Evolutionary conservation across 2,797 vertebrate species (phyloP).

Genomic region (Darevskia nairensis): DNA sequence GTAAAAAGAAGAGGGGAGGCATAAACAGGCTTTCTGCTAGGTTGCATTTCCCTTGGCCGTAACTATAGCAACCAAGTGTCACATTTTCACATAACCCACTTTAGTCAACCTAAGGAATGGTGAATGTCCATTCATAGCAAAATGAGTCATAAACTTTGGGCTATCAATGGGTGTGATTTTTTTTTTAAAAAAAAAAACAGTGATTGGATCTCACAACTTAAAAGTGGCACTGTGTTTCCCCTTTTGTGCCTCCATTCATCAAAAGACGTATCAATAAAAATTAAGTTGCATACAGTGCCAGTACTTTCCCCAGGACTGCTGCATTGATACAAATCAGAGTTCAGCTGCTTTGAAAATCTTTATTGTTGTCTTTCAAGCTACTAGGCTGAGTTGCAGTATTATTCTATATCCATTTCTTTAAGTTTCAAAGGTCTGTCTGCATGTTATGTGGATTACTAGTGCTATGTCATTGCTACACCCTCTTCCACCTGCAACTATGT

Average conservation of each 20-base stretch:
- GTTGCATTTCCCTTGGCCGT: slow-evolving; percentile 11
- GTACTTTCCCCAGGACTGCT: too few species aligned
- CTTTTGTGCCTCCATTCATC: too few species aligned
- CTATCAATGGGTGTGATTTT: neutral
- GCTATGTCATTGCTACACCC: neutral
- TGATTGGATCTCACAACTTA: neutral
- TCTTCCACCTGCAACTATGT: neutral
- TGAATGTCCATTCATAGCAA: slow-evolving; percentile 21
- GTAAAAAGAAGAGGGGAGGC: neutral
- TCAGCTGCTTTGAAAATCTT: too few species aligned
- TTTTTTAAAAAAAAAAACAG: too few species aligned
- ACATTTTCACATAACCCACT: neutral
- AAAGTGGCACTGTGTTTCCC: too few species aligned
- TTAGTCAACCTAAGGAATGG: slow-evolving; percentile 13
- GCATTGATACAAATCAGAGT: too few species aligned
- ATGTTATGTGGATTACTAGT: neutral
- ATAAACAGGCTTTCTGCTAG: slow-evolving; percentile 16
- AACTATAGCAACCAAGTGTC: slow-evolving; percentile 32
- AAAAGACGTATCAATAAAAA: too few species aligned
- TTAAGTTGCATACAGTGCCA: too few species aligned
- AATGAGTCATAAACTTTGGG: neutral
- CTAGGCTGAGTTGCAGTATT: too few species aligned
- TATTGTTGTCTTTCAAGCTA: too few species aligned
- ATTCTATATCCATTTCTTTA: neutral
- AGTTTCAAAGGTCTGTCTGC: neutral